A percentile compares a stretch with the other conserved stretches of the same genome.
Evolutionary conservation across 2,113 vertebrate species (phyloP).

Genomic region (Neotoma lepida): DNA sequence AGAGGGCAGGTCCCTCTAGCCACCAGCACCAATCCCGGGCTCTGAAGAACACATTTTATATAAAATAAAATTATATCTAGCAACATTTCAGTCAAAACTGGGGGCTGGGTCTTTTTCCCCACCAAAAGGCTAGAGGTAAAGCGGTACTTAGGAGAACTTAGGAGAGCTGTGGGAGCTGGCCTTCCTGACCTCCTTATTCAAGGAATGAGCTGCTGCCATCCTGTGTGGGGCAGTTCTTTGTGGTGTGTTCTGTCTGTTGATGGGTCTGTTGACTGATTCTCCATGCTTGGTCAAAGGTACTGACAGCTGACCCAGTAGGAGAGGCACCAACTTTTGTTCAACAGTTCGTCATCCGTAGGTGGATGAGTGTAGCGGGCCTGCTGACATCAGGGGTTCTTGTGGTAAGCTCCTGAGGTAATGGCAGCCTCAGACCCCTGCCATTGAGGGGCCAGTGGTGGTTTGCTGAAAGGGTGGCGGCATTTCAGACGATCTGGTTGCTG

Average conservation of each 20-base stretch:
- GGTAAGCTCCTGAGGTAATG: slow-evolving; percentile 71
- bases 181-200: slow-evolving; percentile 14
- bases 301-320: not conserved
- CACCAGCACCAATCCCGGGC: slow-evolving; percentile 62
- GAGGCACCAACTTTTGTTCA: not conserved
- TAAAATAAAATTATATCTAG: slow-evolving; percentile 81
- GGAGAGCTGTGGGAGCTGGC: slow-evolving; percentile 52
- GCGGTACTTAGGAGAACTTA: slow-evolving; percentile 47
- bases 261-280: slow-evolving; percentile 8
- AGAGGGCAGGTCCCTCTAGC: slow-evolving; percentile 71
- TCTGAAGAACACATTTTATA: slow-evolving; percentile 80
- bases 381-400: slow-evolving; percentile 2
- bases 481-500: slow-evolving; percentile 95
- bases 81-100: slow-evolving; percentile 71
- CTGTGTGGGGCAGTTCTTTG: not conserved
- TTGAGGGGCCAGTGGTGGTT: slow-evolving; percentile 53
- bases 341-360: not conserved
- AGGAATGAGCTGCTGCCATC: not conserved
- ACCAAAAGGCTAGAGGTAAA: slow-evolving; percentile 75
- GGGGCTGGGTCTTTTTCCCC: slow-evolving; percentile 53
- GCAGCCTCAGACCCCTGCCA: slow-evolving; percentile 62
- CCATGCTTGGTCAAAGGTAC: not conserved
- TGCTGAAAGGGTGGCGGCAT: not conserved
- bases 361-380: not conserved
- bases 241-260: not conserved